A percentile compares a stretch with the other conserved stretches of the same genome.
These are phyloP conservation scores for Danio tinwini DNA, from an alignment of 2,797 vertebrate genomes.

Conservation along the genomic window DNA sequence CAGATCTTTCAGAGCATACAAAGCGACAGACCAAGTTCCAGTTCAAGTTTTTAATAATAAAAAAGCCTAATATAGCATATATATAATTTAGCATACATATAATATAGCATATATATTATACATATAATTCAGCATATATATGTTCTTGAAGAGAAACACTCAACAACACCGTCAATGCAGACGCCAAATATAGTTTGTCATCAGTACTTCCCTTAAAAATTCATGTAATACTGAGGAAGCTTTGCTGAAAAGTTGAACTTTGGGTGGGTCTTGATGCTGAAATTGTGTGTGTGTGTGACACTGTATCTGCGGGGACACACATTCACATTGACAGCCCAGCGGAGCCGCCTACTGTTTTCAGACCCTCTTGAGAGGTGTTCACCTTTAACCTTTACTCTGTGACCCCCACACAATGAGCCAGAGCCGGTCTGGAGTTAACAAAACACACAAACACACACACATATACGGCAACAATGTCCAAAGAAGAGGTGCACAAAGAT, in stretches of 20 bases:
- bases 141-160: too few relatives aligned
- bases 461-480: constrained; percentile 13
- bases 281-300: constrained; percentile 61
- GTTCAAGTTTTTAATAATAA: too few relatives aligned
- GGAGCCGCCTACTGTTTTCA: constrained; percentile 65
- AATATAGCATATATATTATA: too few relatives aligned
- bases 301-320: constrained; percentile 64
- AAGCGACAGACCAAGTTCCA: too few relatives aligned
- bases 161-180: too few relatives aligned
- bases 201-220: not conserved
- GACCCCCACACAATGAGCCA: constrained; percentile 62
- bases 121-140: too few relatives aligned
- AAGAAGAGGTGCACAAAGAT: not conserved
- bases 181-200: not conserved
- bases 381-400: constrained; percentile 61
- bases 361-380: constrained; percentile 56
- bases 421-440: constrained; percentile 55
- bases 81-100: too few relatives aligned
- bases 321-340: constrained; percentile 57
- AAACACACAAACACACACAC: constrained; percentile 46
- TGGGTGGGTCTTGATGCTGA: constrained; percentile 48
- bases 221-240: too few relatives aligned
- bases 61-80: too few relatives aligned
- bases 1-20: too few relatives aligned
- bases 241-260: constrained; percentile 57